Evolutionary conservation across 1,140 invertebrate genomes (phyloP), one percentile per base, ranked within the genome.

Genomic region (Lordiphosa mommai): DNA sequence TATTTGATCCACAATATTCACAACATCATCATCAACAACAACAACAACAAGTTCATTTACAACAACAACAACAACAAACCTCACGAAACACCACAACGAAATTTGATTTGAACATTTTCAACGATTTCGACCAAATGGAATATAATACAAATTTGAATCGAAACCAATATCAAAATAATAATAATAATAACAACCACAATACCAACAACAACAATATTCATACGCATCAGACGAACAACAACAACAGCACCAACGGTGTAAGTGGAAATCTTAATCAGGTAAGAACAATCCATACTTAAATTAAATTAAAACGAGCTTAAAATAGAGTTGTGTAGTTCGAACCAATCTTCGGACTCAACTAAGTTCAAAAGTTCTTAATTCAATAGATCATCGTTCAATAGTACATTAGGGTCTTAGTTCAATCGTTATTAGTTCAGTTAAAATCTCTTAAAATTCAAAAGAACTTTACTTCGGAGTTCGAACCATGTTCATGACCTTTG

Each of bases 121-220:
- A 79, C 77, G 69, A 84, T 57, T 58, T 85, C 32, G 74, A 87
- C 57, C 85, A 85, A 87, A 87, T 87, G 85, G 85, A 87, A 85
- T 87, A 67, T 66, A 73, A 74, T 37, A 76, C 72, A n/a, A 86
- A 49, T 61, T 59, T 74, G 20, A 84, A 60, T 66, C 69, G 76
- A 50, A 69, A 63, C 47, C 76, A 82, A 59, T 67, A 87, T 64
- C 76, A 77, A 40, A 77, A 57, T 29, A 65, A 73, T 60, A 67
- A 56, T 46, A 74, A 47, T 43, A 69, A 43, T 14, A 76, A 23
- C 8, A 65, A 7, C 13, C 56, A 36, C 16, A 50, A 66, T 23
- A 56, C 69, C 33, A 67, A 30, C 20, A 53, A 46, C 9, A 61
- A 32, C 46, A 61, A 38, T 29, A 60, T 43, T 13, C 49, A 43